Percentiles rank a stretch among this genome's conserved stretches.
Evolutionary conservation across 1,140 invertebrate genomes (phyloP).

Genomic region (Periplaneta americana): DNA sequence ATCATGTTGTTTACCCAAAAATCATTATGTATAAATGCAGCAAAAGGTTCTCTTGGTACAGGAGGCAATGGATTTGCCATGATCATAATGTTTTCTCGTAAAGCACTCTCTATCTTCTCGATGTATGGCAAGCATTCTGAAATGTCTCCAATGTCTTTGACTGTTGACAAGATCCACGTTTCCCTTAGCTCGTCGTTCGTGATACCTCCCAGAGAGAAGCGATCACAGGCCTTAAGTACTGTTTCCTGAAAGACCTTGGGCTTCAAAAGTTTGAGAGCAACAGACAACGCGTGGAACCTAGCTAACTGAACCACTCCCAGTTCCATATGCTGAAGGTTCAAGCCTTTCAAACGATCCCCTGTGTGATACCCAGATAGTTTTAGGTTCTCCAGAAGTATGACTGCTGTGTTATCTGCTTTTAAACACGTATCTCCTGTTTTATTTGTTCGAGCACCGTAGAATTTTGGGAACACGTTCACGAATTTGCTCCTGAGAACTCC

Average conservation of each 20-base stretch:
- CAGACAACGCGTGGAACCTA: constrained; percentile 1
- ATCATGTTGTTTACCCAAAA: constrained; percentile 19
- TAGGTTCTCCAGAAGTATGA: constrained; percentile 1
- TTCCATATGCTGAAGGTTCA: constrained; percentile 7
- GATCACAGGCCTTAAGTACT: background rate
- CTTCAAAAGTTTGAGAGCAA: constrained; percentile 9
- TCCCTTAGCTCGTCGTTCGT: background rate
- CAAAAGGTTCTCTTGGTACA: constrained; percentile 17
- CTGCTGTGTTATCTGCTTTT: background rate
- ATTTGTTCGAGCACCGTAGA: constrained; percentile 7
- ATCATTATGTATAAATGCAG: constrained; percentile 14
- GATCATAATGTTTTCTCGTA: background rate
- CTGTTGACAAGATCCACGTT: background rate
- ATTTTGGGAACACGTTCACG: constrained; percentile 1
- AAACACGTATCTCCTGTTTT: no score
- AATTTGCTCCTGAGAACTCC: background rate
- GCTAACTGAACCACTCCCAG: background rate
- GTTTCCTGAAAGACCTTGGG: constrained; percentile 2
- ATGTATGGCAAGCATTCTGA: background rate
- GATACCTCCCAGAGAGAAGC: background rate
- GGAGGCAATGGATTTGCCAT: background rate
- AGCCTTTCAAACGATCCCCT: background rate
- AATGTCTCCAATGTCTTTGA: background rate
- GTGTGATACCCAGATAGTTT: background rate
- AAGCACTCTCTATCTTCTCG: background rate